A percentile compares a stretch with the other conserved stretches of the same genome.
phyloP scores from a whole-genome alignment of 2,797 vertebrate species.

The Etheostoma nigrum region DNA sequence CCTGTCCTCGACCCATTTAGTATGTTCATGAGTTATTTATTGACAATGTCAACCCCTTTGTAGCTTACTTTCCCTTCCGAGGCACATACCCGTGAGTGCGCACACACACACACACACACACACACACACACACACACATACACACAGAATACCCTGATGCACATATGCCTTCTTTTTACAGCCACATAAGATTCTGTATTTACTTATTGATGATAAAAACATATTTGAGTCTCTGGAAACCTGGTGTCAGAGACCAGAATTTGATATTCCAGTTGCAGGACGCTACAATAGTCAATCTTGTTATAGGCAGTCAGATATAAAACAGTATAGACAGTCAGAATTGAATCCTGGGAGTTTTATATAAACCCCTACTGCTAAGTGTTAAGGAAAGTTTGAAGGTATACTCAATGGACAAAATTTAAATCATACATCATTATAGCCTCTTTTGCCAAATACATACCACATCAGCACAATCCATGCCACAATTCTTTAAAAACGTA shows the following conservation, averaged over 20 bases:
- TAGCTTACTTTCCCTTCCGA: slow-evolving; percentile 24
- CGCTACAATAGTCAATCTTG: background rate
- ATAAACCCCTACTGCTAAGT: background rate
- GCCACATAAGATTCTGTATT: slow-evolving; percentile 49
- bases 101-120: background rate
- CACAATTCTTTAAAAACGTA: no score
- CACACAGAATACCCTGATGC: slow-evolving; percentile 14
- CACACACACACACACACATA: no score
- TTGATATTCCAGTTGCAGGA: background rate
- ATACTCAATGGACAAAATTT: background rate
- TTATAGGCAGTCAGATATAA: no score
- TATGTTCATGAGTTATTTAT: slow-evolving; percentile 80
- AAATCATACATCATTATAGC: background rate
- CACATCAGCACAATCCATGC: background rate
- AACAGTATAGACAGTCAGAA: no score
- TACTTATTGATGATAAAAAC: slow-evolving; percentile 52
- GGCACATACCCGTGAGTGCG: background rate
- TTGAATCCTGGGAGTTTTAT: background rate
- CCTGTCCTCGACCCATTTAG: slow-evolving; percentile 66
- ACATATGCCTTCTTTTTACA: slow-evolving; percentile 24
- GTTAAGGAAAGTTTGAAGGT: background rate
- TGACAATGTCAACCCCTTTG: slow-evolving; percentile 53
- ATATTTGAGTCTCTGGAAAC: slow-evolving; percentile 7
- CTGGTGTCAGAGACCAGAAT: slow-evolving; percentile 2
- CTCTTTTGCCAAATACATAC: background rate